These are phyloP conservation scores for Aphodius granarius DNA, from an alignment of 2,888 invertebrate species.

Conservation along the genomic window DNA sequence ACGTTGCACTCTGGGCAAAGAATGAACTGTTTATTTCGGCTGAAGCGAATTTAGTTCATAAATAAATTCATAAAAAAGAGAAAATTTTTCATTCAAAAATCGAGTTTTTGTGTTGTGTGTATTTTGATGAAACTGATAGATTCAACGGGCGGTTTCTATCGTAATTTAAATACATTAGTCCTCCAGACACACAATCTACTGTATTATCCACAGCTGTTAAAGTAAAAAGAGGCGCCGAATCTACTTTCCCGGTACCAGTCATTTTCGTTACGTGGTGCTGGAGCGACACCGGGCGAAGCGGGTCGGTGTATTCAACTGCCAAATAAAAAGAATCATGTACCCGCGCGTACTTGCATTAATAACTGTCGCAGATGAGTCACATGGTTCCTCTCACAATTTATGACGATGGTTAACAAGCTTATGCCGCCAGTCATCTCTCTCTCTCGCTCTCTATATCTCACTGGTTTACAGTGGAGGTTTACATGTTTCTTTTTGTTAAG, in stretches of 20 bases:
- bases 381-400: slow-evolving; percentile 42
- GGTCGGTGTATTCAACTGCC: slow-evolving; percentile 18
- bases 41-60: no score
- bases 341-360: slow-evolving; percentile 38
- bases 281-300: neutral
- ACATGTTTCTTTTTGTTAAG: slow-evolving; percentile 39
- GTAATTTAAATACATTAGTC: neutral
- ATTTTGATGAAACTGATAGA: neutral
- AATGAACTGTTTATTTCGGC: no score
- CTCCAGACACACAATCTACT: neutral
- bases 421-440: neutral
- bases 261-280: slow-evolving; percentile 22
- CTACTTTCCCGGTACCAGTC: slow-evolving; percentile 23
- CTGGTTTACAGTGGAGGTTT: neutral
- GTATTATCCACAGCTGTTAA: neutral
- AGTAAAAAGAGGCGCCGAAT: slow-evolving; percentile 19
- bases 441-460: neutral
- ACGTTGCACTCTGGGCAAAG: no score
- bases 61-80: no score
- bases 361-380: slow-evolving; percentile 42
- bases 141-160: neutral
- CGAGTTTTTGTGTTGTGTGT: no score
- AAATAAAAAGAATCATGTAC: slow-evolving; percentile 32
- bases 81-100: no score
- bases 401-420: slow-evolving; percentile 44